A percentile compares a stretch with the other conserved stretches of the same genome.
Evolutionary conservation across 2,113 vertebrate species (phyloP).

Genomic region (Ailuropoda melanoleuca): DNA sequence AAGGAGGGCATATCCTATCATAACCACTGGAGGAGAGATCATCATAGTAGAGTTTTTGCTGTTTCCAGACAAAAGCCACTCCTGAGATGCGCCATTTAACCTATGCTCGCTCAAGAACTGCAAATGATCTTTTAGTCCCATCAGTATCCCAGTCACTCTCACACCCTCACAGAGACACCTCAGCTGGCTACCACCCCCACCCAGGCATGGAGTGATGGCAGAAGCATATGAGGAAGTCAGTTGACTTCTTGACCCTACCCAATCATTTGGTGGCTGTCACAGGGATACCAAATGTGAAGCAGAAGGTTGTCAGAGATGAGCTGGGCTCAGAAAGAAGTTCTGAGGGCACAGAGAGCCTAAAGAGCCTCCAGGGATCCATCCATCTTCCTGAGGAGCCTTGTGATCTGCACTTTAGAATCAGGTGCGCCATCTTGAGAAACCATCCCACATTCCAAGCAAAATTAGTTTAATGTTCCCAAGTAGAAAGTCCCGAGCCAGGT

Average conservation of each 20-base stretch:
- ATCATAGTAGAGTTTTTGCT: slow-evolving; percentile 73
- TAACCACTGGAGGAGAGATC: slow-evolving; percentile 63
- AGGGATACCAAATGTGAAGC: slow-evolving; percentile 90
- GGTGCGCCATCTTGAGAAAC: slow-evolving; percentile 99
- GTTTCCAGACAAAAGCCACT: slow-evolving; percentile 70
- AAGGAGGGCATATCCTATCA: slow-evolving; percentile 71
- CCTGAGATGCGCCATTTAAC: slow-evolving; percentile 72
- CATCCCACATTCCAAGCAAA: slow-evolving; percentile 96
- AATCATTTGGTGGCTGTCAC: slow-evolving; percentile 88
- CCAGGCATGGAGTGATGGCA: slow-evolving; percentile 81
- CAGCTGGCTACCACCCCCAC: neutral
- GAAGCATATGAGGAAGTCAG: slow-evolving; percentile 89
- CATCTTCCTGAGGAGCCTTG: slow-evolving; percentile 89
- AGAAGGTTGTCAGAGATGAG: slow-evolving; percentile 89
- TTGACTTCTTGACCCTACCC: slow-evolving; percentile 84
- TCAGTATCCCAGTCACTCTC: neutral
- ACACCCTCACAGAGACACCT: slow-evolving; percentile 47
- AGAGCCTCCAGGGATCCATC: slow-evolving; percentile 91
- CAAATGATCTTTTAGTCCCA: slow-evolving; percentile 74
- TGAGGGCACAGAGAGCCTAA: slow-evolving; percentile 89
- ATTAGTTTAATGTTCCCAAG: slow-evolving; percentile 96
- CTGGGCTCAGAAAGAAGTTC: slow-evolving; percentile 84
- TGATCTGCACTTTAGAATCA: slow-evolving; percentile 98
- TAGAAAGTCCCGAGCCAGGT: slow-evolving; percentile 92
- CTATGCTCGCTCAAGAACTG: slow-evolving; percentile 68